Base-by-base conservation (phyloP, 1,140 invertebrate genomes). In the Drosophila bifasciata region DNA sequence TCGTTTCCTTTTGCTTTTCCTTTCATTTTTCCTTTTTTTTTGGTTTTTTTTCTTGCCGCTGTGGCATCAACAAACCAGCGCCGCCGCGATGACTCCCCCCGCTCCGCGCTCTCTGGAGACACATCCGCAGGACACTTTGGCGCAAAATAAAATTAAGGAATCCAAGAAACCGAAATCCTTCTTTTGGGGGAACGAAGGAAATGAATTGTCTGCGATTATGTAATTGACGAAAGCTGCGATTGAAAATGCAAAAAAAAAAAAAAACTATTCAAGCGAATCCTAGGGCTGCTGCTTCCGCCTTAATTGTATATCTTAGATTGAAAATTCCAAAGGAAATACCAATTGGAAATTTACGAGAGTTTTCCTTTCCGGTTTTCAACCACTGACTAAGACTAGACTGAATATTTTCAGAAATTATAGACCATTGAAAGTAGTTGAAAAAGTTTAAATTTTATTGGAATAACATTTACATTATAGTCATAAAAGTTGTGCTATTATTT, bases 161-260 rank as follows among this genome's bases (percentile, higher is more conserved):
- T 55, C 63, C 49, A 11, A 36, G 32, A 36, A 4, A 36, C 11
- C 11, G 3, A 11, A 36, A 36, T 36, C 11, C 32, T 13, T 57
- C 25, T 17, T 23, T 28, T 55, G 32, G 32, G 25, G 9, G 13
- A 19, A 11, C 15, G 9, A 11, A 11, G 32, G 48, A 23, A 44
- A 23, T 19, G 43, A 68, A 68, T 68, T 32, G 49, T 23, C 40
- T 56, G 64, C 50, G 66, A 68, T 68, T 68, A 68, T 68, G 50
- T 68, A 68, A 68, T 68, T 68, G 66, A 68, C 40, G 50, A 43
- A 28, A 36, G 32, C 11, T 48, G 63, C 25, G 43, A 68, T 68
- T 68, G 66, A 36, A 36, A 25, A 36, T 1, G 11, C 11, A 39
- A 32, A 66, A 67, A 41, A 25, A 36, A 5, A 32, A 36, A 39